Conservation (phyloP, 1,140 invertebrate genomes). For the Calosoma granatense region DNA sequence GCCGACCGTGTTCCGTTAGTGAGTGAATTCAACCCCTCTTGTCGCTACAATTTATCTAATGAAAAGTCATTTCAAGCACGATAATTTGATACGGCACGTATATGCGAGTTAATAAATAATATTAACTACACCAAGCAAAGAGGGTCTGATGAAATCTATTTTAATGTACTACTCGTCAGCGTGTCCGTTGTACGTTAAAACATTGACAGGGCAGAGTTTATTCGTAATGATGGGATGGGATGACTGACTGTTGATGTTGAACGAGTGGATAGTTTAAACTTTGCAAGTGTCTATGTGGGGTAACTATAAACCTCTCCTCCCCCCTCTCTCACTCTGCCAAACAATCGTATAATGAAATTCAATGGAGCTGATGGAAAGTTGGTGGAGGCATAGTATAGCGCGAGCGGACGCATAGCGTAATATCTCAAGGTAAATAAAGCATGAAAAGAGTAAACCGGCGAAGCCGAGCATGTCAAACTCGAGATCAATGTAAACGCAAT, state of each 20-base stretch:
- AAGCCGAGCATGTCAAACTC: constrained; percentile 29
- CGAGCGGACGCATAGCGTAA: neutral
- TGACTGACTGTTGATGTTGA: no score
- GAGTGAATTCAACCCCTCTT: neutral
- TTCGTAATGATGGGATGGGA: no score
- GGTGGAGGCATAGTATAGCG: neutral
- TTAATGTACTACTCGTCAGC: no score
- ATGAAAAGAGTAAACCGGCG: neutral
- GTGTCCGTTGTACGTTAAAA: no score
- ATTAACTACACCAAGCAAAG: neutral
- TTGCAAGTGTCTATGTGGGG: no score
- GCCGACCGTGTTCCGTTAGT: neutral
- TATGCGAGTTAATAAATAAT: neutral
- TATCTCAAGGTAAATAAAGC: neutral
- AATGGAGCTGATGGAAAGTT: neutral
- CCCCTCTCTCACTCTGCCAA: no score
- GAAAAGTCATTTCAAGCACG: constrained; percentile 1
- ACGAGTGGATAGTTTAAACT: no score
- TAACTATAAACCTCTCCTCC: no score
- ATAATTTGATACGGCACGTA: neutral
- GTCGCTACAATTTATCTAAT: constrained; percentile 1
- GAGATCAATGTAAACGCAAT: constrained; percentile 38
- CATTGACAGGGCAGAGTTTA: no score
- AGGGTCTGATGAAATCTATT: neutral
- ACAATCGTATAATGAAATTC: neutral